These are phyloP conservation scores for Hapalemur alaotrensis DNA, from an alignment of 2,797 vertebrate species.

Conservation along the genomic window DNA sequence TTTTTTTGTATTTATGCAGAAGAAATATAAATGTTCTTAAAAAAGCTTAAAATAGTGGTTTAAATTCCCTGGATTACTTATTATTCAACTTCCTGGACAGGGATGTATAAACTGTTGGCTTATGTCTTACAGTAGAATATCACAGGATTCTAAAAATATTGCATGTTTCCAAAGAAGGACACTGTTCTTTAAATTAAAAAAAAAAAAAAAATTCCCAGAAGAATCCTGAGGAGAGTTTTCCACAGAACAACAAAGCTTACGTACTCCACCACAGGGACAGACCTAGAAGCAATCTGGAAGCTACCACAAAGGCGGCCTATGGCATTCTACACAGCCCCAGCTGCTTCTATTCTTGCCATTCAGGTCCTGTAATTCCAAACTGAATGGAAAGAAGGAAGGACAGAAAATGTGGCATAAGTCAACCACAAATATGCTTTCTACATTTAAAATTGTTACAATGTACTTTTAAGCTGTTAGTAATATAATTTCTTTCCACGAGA, in stretches of 20 bases:
- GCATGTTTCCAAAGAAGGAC: conserved; percentile 28
- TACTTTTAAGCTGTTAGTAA: conserved; percentile 10
- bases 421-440: not conserved
- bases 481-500: not conserved
- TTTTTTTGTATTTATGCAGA: not conserved
- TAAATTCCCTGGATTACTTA: conserved; percentile 39
- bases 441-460: not conserved
- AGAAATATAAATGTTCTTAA: conserved; percentile 9
- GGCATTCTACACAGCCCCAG: conserved; percentile 7
- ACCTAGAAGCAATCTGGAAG: conserved; percentile 37
- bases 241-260: not conserved
- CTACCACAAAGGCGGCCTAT: not conserved
- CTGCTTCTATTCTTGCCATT: not conserved
- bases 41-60: conserved; percentile 16
- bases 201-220: not conserved
- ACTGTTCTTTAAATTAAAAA: not conserved
- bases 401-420: not conserved
- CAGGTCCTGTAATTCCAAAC: not conserved
- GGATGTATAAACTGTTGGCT: conserved; percentile 30
- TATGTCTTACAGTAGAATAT: conserved; percentile 17
- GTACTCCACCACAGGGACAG: not conserved
- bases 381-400: conserved; percentile 16
- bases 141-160: conserved; percentile 43
- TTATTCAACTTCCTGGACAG: conserved; percentile 9
- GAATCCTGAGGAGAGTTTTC: conserved; percentile 25